Percentiles rank a stretch among this genome's conserved stretches.
These are phyloP conservation scores for Neosilurus mollespiculum DNA, from an alignment of 2,797 vertebrate species.

Conservation along the genomic window DNA sequence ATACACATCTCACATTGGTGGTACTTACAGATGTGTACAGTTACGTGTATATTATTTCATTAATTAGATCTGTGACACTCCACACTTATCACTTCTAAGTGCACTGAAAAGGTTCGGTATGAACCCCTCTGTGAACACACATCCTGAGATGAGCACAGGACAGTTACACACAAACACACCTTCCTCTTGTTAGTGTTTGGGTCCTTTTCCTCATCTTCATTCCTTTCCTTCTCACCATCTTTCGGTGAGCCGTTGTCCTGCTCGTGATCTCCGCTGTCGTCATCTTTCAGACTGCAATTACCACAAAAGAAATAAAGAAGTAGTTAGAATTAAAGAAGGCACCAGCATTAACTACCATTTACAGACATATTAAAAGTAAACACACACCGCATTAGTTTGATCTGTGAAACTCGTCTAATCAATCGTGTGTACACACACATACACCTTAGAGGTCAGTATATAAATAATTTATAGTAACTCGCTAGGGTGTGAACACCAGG, in stretches of 20 bases:
- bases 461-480: too few species aligned
- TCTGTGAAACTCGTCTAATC: too few species aligned
- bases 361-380: background rate
- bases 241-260: slow-evolving; percentile 81
- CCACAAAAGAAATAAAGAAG: background rate
- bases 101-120: background rate
- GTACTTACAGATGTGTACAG: background rate
- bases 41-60: too few species aligned
- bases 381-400: too few species aligned
- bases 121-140: background rate
- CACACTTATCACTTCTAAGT: background rate
- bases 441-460: too few species aligned
- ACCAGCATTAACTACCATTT: background rate
- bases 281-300: slow-evolving; percentile 77
- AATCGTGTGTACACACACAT: too few species aligned
- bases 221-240: slow-evolving; percentile 80
- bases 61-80: background rate
- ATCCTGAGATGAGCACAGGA: background rate
- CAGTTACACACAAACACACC: slow-evolving; percentile 51
- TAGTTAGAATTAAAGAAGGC: background rate
- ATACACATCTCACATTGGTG: background rate
- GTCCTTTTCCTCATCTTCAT: slow-evolving; percentile 75
- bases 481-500: too few species aligned
- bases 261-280: slow-evolving; percentile 83
- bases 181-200: slow-evolving; percentile 71